Conservation (phyloP, 1,140 invertebrate genomes). For the Pemphigus obesinymphae region DNA sequence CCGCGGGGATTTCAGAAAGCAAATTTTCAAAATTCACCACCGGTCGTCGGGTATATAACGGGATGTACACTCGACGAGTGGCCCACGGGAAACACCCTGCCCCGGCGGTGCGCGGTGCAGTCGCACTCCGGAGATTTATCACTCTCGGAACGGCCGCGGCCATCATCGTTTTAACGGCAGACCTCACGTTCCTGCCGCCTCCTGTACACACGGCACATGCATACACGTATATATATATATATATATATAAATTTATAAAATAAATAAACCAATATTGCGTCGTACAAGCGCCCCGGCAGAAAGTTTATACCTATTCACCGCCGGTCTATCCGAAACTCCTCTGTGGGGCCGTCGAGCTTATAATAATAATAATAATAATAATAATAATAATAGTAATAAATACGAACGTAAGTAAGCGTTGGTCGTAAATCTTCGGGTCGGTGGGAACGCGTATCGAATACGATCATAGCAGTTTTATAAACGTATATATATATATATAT, state of each 20-base stretch:
- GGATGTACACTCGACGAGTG: no score
- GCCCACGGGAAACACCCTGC: neutral
- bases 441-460: constrained; percentile 25
- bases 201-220: neutral
- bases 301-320: neutral
- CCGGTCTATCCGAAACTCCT: neutral
- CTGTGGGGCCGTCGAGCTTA: neutral
- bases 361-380: neutral
- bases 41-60: no score
- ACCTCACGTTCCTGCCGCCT: neutral
- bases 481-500: neutral
- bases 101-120: neutral
- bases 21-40: no score
- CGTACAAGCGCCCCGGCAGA: neutral
- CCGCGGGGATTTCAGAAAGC: no score
- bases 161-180: neutral
- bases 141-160: no score
- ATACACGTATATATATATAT: neutral
- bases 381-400: neutral
- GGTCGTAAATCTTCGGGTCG: constrained; percentile 23
- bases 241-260: neutral
- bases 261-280: no score
- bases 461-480: neutral
- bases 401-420: neutral
- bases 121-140: neutral